These are phyloP conservation scores for Ophioninae sp. DNA, from an alignment of 2,888 invertebrate genomes.

Conservation along the genomic window DNA sequence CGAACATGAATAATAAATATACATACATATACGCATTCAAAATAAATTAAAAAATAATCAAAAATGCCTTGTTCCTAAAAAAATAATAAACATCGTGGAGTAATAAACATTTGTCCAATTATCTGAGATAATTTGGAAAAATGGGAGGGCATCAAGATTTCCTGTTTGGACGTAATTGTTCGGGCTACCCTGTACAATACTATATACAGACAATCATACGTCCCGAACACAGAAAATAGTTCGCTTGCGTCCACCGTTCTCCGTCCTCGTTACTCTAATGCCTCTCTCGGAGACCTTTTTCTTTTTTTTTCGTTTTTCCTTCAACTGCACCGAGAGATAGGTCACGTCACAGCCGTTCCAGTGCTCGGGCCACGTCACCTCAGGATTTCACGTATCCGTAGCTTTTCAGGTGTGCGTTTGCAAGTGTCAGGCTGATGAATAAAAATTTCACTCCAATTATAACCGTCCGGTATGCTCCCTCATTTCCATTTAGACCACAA, in stretches of 20 bases:
- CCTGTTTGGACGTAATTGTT: not conserved
- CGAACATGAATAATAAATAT: too few relatives aligned
- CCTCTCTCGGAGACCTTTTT: conserved; percentile 38
- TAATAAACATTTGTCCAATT: too few relatives aligned
- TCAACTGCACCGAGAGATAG: conserved; percentile 2
- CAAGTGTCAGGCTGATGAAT: not conserved
- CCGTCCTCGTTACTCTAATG: conserved; percentile 50
- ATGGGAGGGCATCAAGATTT: not conserved
- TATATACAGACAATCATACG: not conserved
- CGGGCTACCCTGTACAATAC: not conserved
- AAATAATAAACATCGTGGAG: too few relatives aligned
- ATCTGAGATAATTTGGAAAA: too few relatives aligned
- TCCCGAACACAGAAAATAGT: conserved; percentile 30
- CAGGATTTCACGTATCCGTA: not conserved
- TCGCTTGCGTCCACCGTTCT: conserved; percentile 42
- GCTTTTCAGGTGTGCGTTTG: not conserved
- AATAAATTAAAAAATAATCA: too few relatives aligned
- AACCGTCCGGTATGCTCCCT: not conserved
- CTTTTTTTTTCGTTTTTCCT: conserved; percentile 25
- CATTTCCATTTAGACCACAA: not conserved
- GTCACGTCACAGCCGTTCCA: not conserved
- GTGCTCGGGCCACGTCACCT: not conserved
- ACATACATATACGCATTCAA: too few relatives aligned
- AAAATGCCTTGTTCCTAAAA: too few relatives aligned
- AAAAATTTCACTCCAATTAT: not conserved